A percentile compares a stretch with the other conserved stretches of the same genome.
phyloP scores from a whole-genome alignment of 2,797 vertebrate genomes.

The Anabacerthia variegaticeps region DNA sequence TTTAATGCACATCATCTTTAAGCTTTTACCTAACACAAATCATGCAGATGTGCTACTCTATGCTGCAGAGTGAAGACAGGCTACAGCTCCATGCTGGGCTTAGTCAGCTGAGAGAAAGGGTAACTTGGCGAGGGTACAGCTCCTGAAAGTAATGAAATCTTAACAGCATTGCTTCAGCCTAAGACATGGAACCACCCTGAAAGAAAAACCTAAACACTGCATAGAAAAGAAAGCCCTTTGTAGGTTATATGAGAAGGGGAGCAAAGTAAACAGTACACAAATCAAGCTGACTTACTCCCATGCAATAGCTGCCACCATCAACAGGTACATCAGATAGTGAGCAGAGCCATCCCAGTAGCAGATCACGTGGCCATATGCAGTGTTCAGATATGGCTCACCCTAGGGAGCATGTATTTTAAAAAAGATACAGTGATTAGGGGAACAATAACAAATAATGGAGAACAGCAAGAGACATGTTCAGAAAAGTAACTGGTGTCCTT shows the following conservation, averaged over 20 bases:
- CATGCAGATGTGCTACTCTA: neutral
- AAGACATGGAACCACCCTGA: neutral
- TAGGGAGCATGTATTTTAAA: neutral
- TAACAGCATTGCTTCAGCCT: neutral
- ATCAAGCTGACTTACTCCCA: constrained; percentile 86
- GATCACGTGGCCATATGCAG: constrained; percentile 91
- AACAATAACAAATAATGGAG: neutral
- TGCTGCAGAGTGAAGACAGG: neutral
- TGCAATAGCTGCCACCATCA: constrained; percentile 92
- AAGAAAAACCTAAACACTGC: neutral
- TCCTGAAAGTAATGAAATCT: neutral
- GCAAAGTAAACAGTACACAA: neutral
- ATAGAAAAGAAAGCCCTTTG: neutral
- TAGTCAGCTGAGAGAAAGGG: neutral
- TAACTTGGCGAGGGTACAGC: neutral
- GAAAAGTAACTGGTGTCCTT: neutral
- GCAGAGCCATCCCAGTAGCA: constrained; percentile 94
- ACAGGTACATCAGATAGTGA: constrained; percentile 94
- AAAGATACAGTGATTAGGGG: neutral
- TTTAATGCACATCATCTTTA: neutral
- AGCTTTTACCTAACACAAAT: neutral
- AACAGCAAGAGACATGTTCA: neutral
- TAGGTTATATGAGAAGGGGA: neutral
- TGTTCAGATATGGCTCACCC: constrained; percentile 88
- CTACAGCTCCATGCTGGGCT: neutral